Evolutionary conservation across 2,888 invertebrate genomes (phyloP), one percentile per base, ranked within the genome.

Genomic region (Octonoba sinensis): DNA sequence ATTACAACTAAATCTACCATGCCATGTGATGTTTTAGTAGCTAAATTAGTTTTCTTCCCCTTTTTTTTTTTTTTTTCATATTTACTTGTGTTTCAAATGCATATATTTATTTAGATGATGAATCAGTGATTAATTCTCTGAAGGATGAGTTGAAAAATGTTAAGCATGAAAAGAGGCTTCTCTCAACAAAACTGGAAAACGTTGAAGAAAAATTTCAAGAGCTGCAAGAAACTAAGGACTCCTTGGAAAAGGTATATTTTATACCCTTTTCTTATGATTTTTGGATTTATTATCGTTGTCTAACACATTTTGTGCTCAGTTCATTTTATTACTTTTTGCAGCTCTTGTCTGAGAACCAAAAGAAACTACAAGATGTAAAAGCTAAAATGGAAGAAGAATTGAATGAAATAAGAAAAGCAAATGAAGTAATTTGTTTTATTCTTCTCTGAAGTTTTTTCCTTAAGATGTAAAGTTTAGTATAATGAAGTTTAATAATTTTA

Each of bases 121-220:
- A 72, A 72, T 8, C 27, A 13, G n/a, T 18, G 51, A 13, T 72
- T 12, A 72, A 16, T 12, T 20, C 51, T 1, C 16, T 72, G 13
- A 60, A 72, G 20, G 59, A 72, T 16, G 62, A 54, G 22, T 51
- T 72, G 15, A 62, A 51, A 62, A 22, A 60, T 20, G 18, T 27
- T 51, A 20, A 62, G n/a, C 24, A 62, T n/a, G 36, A 72, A 18
- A 72, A 72, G 20, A 24, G 11, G 46, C 6, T 36, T 12, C 27
- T 75, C 3, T 57, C n/a, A 16, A 16, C 18, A 49, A 67, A 77
- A 27, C n/a, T 76, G 16, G 46, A 62, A 49, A 56, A 20, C 12
- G 62, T 76, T 18, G 76, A 82, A 67, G 67, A 71, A 44, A 56
- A 67, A n/a, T 20, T 27, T n/a, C 46, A 67, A 24, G 57, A 71